Conservation (phyloP, 1,140 invertebrate species). For the Nilaparvata lugens region DNA sequence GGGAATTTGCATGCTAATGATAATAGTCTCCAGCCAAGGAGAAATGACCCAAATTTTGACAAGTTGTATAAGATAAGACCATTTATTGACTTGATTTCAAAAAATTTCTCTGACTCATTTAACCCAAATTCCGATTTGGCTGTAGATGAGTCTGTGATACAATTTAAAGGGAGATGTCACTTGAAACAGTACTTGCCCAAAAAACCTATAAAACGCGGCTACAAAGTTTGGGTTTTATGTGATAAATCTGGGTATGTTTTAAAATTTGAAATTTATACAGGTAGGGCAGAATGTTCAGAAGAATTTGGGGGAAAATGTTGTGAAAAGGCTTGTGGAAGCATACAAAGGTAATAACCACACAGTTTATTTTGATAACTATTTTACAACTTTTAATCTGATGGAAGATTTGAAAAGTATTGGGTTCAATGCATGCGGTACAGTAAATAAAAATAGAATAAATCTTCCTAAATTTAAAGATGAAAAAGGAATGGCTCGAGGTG, state of each 20-base stretch:
- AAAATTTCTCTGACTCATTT: conserved; percentile 9
- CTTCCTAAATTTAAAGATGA: conserved; percentile 19
- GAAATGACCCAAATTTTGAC: no score
- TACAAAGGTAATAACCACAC: conserved; percentile 22
- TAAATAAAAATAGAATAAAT: conserved; percentile 16
- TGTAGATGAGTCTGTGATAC: conserved; percentile 26
- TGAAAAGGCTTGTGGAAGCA: conserved; percentile 7
- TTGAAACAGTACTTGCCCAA: conserved; percentile 27
- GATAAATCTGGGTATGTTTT: no score
- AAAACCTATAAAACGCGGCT: conserved; percentile 25
- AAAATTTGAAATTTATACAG: no score
- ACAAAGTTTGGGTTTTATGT: conserved; percentile 24
- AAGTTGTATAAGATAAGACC: conserved; percentile 26
- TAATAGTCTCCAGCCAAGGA: conserved; percentile 21
- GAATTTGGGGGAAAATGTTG: conserved; percentile 22
- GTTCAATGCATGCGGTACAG: conserved; percentile 26
- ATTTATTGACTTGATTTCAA: conserved; percentile 12
- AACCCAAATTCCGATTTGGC: conserved; percentile 10
- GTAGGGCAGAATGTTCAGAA: conserved; percentile 1
- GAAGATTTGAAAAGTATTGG: conserved; percentile 13
- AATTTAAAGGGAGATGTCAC: conserved; percentile 25
- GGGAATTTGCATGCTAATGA: conserved; percentile 28
- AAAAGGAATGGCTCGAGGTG: conserved; percentile 19
- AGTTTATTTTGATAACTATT: no score
- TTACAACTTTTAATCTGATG: conserved; percentile 19